Base-by-base conservation (phyloP, 2,888 invertebrate species). In the Pristionchus mayeri region DNA sequence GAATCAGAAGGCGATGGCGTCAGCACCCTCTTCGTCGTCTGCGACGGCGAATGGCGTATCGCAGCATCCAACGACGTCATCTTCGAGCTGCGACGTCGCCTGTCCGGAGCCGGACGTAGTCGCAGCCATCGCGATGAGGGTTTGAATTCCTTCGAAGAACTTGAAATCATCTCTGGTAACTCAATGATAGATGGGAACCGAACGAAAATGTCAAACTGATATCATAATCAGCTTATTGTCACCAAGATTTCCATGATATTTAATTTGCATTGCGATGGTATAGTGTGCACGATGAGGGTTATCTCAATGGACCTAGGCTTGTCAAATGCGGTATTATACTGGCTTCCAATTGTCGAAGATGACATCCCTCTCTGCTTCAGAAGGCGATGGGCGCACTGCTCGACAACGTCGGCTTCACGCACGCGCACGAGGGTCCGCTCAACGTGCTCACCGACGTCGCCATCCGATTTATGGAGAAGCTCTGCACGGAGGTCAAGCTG, bases 361-460 rank as follows among this genome's bases (percentile, higher is more conserved):
- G n/a, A n/a, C n/a, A n/a, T 21, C 4, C 16, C 11, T 60, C 40
- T 57, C 16, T 27, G 16, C 63, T 82, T 3, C 44, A 84, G 84
- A 37, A 52, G 34, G 84, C 75, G 40, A 52, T 57, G 21, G 75
- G 71, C 1, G 21, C 50, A 0, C 34, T 84, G 2, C 54, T 84
- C n/a, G 84, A 84, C 37, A 75, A 84, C 21, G 75, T 84, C 4
- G 84, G 84, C 2, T 84, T 84, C 84, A 84, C 71, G 6, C 52
- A 52, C 21, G 54, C 84, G 18, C 40, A 50, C n/a, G 54, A 84
- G 24, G 24, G 60, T 18, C 37, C 71, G 18, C 84, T 84, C n/a
- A 54, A 84, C 30, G 24, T 84, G 11, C 54, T 84, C 52, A 84
- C 84, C 9, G 84, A 84, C 54, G 40, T 84, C 21, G 44, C 40